A percentile compares a stretch with the other conserved stretches of the same genome.
Evolutionary conservation across 2,888 invertebrate species (phyloP).

Genomic region (Drosophila melanosoma): DNA sequence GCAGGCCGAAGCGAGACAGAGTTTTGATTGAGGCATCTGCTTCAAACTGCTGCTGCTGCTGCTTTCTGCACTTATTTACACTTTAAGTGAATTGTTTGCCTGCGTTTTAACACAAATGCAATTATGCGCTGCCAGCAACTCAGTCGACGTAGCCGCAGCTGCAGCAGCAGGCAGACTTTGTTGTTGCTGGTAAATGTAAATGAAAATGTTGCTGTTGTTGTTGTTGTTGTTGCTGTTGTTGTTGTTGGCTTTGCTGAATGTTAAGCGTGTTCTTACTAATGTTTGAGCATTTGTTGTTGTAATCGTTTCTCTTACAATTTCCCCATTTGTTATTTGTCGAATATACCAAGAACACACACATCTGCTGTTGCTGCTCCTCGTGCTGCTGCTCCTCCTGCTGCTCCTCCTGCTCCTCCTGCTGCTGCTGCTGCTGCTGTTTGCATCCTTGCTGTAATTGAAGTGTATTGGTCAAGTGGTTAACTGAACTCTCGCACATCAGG

Average conservation of each 20-base stretch:
- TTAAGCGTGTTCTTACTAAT: conserved; percentile 59
- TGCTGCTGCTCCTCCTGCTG: too few relatives aligned
- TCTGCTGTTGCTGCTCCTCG: too few relatives aligned
- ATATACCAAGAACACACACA: background rate
- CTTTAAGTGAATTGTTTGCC: conserved; percentile 80
- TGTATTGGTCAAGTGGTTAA: conserved; percentile 28
- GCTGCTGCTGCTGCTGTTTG: background rate
- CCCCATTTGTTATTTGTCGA: conserved; percentile 37
- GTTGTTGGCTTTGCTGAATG: conserved; percentile 34
- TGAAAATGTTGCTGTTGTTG: conserved; percentile 1
- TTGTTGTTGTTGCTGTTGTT: conserved; percentile 17
- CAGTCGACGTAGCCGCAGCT: conserved; percentile 28
- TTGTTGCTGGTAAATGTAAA: conserved; percentile 17
- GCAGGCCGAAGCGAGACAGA: conserved; percentile 10
- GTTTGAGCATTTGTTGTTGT: conserved; percentile 58
- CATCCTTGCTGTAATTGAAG: conserved; percentile 42
- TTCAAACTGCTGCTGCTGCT: conserved; percentile 29
- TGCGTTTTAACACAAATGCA: conserved; percentile 81
- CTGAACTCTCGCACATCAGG: background rate
- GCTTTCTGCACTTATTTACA: conserved; percentile 71
- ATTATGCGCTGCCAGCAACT: conserved; percentile 67
- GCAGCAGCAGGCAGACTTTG: conserved; percentile 5
- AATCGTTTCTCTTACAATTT: conserved; percentile 39
- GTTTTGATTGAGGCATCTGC: conserved; percentile 42
- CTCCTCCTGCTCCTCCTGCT: too few relatives aligned